phyloP scores from a whole-genome alignment of 2,797 vertebrate species.

The Sciurus vulgaris region DNA sequence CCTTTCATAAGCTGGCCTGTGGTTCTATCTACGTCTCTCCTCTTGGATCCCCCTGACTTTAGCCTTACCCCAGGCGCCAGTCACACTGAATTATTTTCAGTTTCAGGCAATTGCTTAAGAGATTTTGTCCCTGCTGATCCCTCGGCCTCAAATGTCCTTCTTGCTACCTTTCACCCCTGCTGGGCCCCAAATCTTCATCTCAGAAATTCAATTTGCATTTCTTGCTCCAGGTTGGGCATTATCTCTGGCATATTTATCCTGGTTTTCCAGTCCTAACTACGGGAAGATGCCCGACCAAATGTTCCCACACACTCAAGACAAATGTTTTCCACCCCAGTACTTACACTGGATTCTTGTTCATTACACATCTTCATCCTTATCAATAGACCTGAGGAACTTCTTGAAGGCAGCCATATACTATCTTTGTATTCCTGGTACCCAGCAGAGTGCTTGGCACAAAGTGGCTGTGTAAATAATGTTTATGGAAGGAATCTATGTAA shows the following conservation, averaged over 20 bases:
- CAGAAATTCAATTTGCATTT: not conserved
- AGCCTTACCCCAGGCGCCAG: not conserved
- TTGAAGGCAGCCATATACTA: not conserved
- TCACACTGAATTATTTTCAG: not conserved
- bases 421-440: not conserved
- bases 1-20: not conserved
- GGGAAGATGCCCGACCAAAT: not conserved
- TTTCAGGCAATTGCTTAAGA: not conserved
- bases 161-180: not conserved
- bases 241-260: conserved; percentile 35
- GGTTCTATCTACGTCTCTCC: not conserved
- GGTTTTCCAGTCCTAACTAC: not conserved
- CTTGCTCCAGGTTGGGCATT: not conserved
- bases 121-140: not conserved
- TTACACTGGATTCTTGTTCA: not conserved
- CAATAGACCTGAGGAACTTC: not conserved
- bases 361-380: not conserved
- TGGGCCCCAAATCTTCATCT: not conserved
- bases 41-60: not conserved
- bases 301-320: not conserved
- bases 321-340: not conserved
- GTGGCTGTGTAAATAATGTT: not conserved
- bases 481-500: not conserved
- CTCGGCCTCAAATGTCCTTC: not conserved
- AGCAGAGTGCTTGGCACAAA: not conserved